A percentile compares a stretch with the other conserved stretches of the same genome.
Evolutionary conservation across 2,113 vertebrate species (phyloP).

Genomic region (Xiphias gladius): DNA sequence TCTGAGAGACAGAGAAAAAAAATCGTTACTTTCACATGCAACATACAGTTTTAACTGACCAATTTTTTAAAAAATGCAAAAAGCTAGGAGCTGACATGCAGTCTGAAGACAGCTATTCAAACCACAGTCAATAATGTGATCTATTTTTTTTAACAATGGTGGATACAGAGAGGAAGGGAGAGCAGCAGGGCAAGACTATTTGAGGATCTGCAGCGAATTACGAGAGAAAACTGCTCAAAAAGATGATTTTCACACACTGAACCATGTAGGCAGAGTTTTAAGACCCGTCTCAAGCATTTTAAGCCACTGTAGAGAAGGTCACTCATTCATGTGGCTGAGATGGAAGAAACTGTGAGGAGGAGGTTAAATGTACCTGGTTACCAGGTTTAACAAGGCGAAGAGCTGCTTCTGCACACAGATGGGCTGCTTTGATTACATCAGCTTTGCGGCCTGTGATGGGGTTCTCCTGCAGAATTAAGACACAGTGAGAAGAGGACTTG

Average conservation of each 20-base stretch:
- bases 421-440: slow-evolving; percentile 94
- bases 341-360: neutral
- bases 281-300: neutral
- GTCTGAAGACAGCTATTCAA: neutral
- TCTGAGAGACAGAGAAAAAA: slow-evolving; percentile 80
- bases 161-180: neutral
- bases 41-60: neutral
- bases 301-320: neutral
- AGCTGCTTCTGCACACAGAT: slow-evolving; percentile 95
- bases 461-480: slow-evolving; percentile 84
- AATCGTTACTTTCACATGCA: neutral
- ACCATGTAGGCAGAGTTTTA: neutral
- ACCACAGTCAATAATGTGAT: neutral
- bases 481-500: neutral
- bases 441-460: slow-evolving; percentile 93
- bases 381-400: slow-evolving; percentile 97
- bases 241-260: neutral
- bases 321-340: neutral
- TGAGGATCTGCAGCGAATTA: neutral
- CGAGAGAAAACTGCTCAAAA: neutral
- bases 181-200: neutral
- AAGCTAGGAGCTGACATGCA: neutral
- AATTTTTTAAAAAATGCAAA: neutral
- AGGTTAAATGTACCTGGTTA: slow-evolving; percentile 87
- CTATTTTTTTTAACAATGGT: neutral